These are phyloP conservation scores for Patella vulgata DNA, from an alignment of 1,140 invertebrate species.

Conservation along the genomic window DNA sequence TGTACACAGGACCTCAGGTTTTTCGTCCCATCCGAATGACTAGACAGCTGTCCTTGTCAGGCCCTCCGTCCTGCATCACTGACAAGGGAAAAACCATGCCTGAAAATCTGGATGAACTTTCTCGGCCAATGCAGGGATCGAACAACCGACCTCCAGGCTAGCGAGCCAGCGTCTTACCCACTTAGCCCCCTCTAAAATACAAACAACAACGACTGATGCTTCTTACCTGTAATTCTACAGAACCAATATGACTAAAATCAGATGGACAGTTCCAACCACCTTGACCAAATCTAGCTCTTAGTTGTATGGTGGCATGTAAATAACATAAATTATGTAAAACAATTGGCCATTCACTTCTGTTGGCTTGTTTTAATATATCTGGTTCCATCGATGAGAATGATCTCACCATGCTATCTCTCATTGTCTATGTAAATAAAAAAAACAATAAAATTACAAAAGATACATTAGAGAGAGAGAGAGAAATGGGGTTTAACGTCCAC, in stretches of 20 bases:
- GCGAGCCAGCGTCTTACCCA: too few species aligned
- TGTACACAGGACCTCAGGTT: too few species aligned
- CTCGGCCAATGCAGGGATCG: too few species aligned
- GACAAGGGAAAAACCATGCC: too few species aligned
- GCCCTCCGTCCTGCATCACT: too few species aligned
- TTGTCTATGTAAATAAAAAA: constrained; percentile 40
- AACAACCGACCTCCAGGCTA: too few species aligned
- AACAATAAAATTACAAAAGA: background rate
- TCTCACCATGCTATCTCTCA: constrained; percentile 62
- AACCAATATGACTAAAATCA: constrained; percentile 52
- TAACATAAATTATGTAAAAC: constrained; percentile 66
- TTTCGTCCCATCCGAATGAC: too few species aligned
- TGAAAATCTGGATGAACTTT: too few species aligned
- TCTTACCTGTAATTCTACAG: constrained; percentile 55
- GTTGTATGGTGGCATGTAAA: constrained; percentile 62
- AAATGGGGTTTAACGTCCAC: too few species aligned
- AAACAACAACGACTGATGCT: background rate
- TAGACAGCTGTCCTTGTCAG: too few species aligned
- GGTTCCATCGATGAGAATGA: constrained; percentile 61
- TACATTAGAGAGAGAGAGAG: too few species aligned
- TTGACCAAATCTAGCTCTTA: constrained; percentile 55
- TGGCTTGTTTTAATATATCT: constrained; percentile 59
- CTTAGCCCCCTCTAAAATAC: too few species aligned
- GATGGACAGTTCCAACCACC: constrained; percentile 62
- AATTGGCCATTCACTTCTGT: constrained; percentile 58